Evolutionary conservation across 2,113 vertebrate species (phyloP).

Genomic region (Ploceus nigricollis): DNA sequence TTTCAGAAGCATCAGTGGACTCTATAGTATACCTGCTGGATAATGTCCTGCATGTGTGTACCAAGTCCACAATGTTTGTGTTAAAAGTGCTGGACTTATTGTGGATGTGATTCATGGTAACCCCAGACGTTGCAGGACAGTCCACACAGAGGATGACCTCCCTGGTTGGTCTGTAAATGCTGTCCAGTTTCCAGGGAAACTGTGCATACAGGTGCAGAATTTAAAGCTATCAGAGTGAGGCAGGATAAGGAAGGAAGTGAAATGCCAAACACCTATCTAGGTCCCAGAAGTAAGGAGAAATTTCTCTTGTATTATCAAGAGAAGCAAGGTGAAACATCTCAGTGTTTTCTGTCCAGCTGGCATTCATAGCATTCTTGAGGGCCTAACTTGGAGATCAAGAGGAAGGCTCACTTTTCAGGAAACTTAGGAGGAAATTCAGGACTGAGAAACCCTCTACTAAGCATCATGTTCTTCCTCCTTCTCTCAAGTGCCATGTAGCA

Average conservation of each 20-base stretch:
- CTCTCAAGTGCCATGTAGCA: not conserved
- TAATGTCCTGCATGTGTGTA: not conserved
- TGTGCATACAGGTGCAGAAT: not conserved
- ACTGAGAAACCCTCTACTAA: not conserved
- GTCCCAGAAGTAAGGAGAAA: not conserved
- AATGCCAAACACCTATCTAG: not conserved
- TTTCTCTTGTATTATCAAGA: not conserved
- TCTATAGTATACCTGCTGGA: rapidly evolving
- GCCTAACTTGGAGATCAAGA: not conserved
- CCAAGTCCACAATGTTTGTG: not conserved
- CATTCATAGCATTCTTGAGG: not conserved
- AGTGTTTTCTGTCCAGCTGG: not conserved
- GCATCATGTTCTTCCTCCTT: not conserved
- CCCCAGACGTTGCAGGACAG: not conserved
- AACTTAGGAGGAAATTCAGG: not conserved
- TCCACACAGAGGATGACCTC: not conserved
- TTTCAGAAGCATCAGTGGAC: not conserved
- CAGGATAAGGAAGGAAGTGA: not conserved
- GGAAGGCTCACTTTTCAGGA: not conserved
- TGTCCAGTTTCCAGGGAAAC: not conserved
- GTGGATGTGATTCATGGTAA: not conserved
- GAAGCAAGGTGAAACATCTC: not conserved
- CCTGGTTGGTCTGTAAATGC: not conserved
- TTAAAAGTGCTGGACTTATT: not conserved
- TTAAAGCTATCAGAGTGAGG: not conserved